phyloP scores from a whole-genome alignment of 2,888 invertebrate genomes.

The Sinelater perroti region DNA sequence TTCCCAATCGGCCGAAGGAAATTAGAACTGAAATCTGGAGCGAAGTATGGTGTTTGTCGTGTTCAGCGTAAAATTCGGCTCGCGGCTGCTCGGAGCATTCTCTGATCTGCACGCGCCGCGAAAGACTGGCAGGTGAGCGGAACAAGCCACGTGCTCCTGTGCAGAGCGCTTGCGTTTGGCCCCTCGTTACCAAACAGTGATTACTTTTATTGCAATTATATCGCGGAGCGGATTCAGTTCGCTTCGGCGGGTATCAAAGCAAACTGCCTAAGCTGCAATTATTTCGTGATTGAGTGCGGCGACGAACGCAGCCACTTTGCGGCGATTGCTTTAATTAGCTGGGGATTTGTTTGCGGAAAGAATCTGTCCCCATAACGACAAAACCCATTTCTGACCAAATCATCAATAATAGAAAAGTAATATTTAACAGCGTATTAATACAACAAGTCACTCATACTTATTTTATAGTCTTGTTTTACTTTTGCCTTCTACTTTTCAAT shows the following conservation, averaged over 20 bases:
- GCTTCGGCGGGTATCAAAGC: slow-evolving; percentile 7
- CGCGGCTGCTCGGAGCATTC: slow-evolving; percentile 23
- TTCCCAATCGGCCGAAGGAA: too few species aligned
- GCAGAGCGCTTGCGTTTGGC: slow-evolving; percentile 44
- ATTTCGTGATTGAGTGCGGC: neutral
- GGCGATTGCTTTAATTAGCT: neutral
- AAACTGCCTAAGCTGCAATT: slow-evolving; percentile 3
- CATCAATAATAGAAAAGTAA: too few species aligned
- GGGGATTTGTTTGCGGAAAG: neutral
- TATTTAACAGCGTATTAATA: too few species aligned
- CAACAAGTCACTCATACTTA: too few species aligned
- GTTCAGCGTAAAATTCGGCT: slow-evolving; percentile 6
- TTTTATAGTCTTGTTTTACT: too few species aligned
- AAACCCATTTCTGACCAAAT: too few species aligned
- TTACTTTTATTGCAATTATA: slow-evolving; percentile 21
- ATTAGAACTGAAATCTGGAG: too few species aligned
- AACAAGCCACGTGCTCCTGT: slow-evolving; percentile 44
- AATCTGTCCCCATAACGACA: too few species aligned
- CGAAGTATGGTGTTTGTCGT: too few species aligned
- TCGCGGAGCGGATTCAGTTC: slow-evolving; percentile 7
- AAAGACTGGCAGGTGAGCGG: slow-evolving; percentile 46
- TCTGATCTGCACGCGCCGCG: slow-evolving; percentile 40
- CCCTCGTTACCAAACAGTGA: slow-evolving; percentile 19
- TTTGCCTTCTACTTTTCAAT: too few species aligned
- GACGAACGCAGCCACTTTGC: neutral